These are phyloP conservation scores for Clarias pachynema DNA, from an alignment of 2,797 vertebrate genomes.

Conservation along the genomic window DNA sequence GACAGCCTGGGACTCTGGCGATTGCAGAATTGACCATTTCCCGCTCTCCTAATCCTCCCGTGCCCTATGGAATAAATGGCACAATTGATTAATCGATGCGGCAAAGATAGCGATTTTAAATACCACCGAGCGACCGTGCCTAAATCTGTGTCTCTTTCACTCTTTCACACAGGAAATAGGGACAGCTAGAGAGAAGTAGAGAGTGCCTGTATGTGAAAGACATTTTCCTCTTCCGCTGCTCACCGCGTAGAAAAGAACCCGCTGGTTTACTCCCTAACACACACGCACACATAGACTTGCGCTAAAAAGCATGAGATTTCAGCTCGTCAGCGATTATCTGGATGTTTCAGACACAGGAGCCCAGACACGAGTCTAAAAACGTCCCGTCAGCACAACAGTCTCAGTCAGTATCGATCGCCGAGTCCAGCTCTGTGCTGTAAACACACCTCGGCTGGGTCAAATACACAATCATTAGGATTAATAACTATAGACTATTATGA, in stretches of 20 bases:
- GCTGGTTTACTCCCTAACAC: slow-evolving; percentile 9
- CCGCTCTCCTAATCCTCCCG: background rate
- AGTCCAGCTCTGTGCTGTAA: background rate
- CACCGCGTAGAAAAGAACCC: background rate
- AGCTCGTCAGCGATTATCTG: slow-evolving; percentile 72
- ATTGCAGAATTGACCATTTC: slow-evolving; percentile 38
- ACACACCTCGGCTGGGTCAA: background rate
- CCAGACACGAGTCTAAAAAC: slow-evolving; percentile 61
- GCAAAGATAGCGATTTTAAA: slow-evolving; percentile 34
- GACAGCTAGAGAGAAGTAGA: background rate
- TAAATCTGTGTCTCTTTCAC: slow-evolving; percentile 22
- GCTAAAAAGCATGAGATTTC: slow-evolving; percentile 68
- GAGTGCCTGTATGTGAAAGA: background rate
- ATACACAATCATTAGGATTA: background rate
- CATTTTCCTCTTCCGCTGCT: background rate
- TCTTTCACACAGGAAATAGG: background rate
- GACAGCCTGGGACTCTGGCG: slow-evolving; percentile 6
- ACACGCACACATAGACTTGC: slow-evolving; percentile 36
- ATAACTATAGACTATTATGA: background rate
- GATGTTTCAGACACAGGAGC: slow-evolving; percentile 61
- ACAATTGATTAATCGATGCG: slow-evolving; percentile 45
- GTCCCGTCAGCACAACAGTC: slow-evolving; percentile 67
- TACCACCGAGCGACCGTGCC: slow-evolving; percentile 31
- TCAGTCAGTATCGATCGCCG: slow-evolving; percentile 65
- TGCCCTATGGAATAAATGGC: slow-evolving; percentile 42